Percentiles rank a stretch among this genome's conserved stretches.
Evolutionary conservation across 2,797 vertebrate species (phyloP).

Genomic region (Ciconia nigra): DNA sequence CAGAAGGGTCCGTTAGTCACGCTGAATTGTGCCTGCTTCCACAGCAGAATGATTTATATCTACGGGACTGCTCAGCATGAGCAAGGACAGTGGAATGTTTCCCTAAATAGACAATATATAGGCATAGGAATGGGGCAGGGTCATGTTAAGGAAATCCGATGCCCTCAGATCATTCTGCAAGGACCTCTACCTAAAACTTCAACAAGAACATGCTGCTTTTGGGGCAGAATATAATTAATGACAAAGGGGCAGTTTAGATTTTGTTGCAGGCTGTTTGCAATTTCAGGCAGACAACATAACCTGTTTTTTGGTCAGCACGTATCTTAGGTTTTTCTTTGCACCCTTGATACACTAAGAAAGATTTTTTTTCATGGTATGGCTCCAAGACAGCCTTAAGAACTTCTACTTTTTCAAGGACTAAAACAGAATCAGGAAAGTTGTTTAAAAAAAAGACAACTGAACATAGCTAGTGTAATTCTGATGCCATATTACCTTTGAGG

Average conservation of each 20-base stretch:
- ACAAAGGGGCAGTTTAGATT: not conserved
- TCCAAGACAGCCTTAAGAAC: not conserved
- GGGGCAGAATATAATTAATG: not conserved
- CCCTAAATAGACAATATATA: constrained; percentile 66
- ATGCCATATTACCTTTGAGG: constrained; percentile 37
- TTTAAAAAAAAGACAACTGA: not conserved
- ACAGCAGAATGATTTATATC: constrained; percentile 56
- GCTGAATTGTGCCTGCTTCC: constrained; percentile 47
- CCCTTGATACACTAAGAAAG: not conserved
- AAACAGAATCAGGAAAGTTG: not conserved
- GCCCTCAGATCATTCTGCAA: constrained; percentile 3
- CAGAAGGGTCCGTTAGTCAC: constrained; percentile 38
- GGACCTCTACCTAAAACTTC: not conserved
- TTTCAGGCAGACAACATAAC: not conserved
- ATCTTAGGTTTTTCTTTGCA: not conserved
- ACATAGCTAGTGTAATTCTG: not conserved
- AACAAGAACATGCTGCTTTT: not conserved
- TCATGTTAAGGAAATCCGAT: constrained; percentile 33
- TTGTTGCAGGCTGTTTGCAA: not conserved
- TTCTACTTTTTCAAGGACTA: not conserved
- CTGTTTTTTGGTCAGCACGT: accelerated
- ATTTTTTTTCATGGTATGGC: not conserved
- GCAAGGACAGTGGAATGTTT: constrained; percentile 65
- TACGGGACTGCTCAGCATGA: constrained; percentile 30
- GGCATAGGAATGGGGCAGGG: constrained; percentile 38